phyloP scores from a whole-genome alignment of 2,113 vertebrate species.

The Oryzias celebensis region DNA sequence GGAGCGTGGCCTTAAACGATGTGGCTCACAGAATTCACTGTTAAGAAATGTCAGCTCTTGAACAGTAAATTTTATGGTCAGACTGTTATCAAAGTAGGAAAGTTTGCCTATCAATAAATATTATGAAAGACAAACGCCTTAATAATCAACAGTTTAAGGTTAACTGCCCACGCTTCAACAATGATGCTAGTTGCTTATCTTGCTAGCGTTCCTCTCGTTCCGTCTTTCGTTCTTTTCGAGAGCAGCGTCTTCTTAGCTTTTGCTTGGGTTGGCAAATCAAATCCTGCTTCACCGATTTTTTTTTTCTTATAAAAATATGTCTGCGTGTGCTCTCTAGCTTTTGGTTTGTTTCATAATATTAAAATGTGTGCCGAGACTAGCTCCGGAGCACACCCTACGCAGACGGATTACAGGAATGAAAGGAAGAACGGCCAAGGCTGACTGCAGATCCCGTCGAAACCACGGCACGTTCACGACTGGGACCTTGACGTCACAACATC shows the following conservation, averaged over 20 bases:
- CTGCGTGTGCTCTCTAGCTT: slow-evolving; percentile 78
- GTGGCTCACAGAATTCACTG: slow-evolving; percentile 5
- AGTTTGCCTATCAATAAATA: neutral
- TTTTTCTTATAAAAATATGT: slow-evolving; percentile 77
- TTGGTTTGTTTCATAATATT: slow-evolving; percentile 83
- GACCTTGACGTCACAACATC: slow-evolving; percentile 31
- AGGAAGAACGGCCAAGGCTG: slow-evolving; percentile 66
- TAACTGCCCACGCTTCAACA: slow-evolving; percentile 61
- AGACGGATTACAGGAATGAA: slow-evolving; percentile 73
- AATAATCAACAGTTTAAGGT: slow-evolving; percentile 9
- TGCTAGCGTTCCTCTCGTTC: slow-evolving; percentile 51
- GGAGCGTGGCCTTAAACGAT: slow-evolving; percentile 49
- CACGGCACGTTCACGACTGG: slow-evolving; percentile 22
- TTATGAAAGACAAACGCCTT: slow-evolving; percentile 13
- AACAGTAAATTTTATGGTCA: neutral
- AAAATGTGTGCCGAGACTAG: slow-evolving; percentile 86
- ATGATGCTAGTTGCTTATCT: slow-evolving; percentile 53
- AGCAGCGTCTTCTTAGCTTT: slow-evolving; percentile 58
- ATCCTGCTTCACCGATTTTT: slow-evolving; percentile 83
- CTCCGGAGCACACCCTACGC: slow-evolving; percentile 83
- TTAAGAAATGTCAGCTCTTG: neutral
- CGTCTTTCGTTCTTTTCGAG: slow-evolving; percentile 46
- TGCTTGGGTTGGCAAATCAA: slow-evolving; percentile 68
- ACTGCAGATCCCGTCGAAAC: slow-evolving; percentile 50
- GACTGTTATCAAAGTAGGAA: neutral